phyloP scores from a whole-genome alignment of 2,113 vertebrate genomes.

The Limnothrissa miodon region DNA sequence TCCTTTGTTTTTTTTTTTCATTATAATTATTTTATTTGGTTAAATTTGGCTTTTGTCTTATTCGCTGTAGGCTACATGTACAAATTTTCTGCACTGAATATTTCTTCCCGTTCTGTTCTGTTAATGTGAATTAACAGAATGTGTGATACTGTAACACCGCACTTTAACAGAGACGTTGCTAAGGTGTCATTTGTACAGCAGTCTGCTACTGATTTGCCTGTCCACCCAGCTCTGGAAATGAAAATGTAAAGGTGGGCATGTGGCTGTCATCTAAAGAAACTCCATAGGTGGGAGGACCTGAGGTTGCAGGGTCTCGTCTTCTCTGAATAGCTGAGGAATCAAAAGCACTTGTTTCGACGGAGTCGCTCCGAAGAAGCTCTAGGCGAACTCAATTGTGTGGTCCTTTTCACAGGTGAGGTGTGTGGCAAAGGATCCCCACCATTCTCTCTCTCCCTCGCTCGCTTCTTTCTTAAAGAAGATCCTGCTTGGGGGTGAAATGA shows the following conservation, averaged over 20 bases:
- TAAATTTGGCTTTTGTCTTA: neutral
- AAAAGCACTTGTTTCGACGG: neutral
- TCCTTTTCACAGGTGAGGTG: neutral
- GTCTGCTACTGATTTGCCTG: too few relatives aligned
- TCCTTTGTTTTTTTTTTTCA: too few relatives aligned
- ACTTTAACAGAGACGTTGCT: too few relatives aligned
- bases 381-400: neutral
- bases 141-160: too few relatives aligned
- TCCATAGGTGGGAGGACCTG: too few relatives aligned
- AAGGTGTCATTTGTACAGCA: too few relatives aligned
- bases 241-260: too few relatives aligned
- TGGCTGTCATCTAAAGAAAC: too few relatives aligned
- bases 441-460: neutral
- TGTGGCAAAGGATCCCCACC: neutral
- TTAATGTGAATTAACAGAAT: too few relatives aligned
- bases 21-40: too few relatives aligned
- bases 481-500: neutral
- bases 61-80: neutral
- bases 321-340: neutral
- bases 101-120: too few relatives aligned
- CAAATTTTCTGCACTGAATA: neutral
- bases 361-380: neutral
- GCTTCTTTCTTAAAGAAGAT: neutral
- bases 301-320: neutral
- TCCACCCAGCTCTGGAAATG: neutral